Base-by-base conservation (phyloP, 2,113 vertebrate species). In the Pantherophis guttatus region DNA sequence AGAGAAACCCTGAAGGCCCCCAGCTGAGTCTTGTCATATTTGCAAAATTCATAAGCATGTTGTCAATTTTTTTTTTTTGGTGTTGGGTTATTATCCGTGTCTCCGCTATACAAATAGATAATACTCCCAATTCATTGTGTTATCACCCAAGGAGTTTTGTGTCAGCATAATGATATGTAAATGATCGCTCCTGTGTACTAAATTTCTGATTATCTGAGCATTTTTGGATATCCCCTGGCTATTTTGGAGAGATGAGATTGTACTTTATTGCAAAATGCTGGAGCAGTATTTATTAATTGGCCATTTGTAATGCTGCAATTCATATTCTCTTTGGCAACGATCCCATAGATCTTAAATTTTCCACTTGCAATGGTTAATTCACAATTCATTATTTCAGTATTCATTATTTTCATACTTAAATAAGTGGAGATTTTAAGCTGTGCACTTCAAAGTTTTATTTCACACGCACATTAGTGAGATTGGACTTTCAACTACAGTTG, bases 181-280 rank as follows among this genome's bases (percentile, higher is more conserved):
- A 93, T 90, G 52, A 93, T 93, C 81, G 53, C 81, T 90, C 81
- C 81, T 90, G 89, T 90, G 89, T 90, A 87, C 88, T 87, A 90
- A 90, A 90, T 87, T 93, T 90, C 89, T 93, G 92, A 93, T 93
- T 93, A 93, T 93, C 92, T 90, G 89, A 90, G 92, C 89, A 44
- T 90, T 93, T 59, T 93, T 93, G 92, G 89, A 90, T 93, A 87
- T 93, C 92, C 92, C 92, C 81, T 93, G 92, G 92, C 92, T 81
- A 93, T 93, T 93, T 93, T 65, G 89, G 88, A 29, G 21, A 90
- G 92, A 93, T 93, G 92, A 90, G 57, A 90, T 93, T 87, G 81
- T 48, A 87, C 89, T 90, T 93, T 87, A 90, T 90, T 90, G 57
- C 81, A 90, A 93, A 90, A 65, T 10, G 57, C 92, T 65, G 15